Evolutionary conservation across 2,888 invertebrate genomes (phyloP).

Genomic region (Ophraella communa): DNA sequence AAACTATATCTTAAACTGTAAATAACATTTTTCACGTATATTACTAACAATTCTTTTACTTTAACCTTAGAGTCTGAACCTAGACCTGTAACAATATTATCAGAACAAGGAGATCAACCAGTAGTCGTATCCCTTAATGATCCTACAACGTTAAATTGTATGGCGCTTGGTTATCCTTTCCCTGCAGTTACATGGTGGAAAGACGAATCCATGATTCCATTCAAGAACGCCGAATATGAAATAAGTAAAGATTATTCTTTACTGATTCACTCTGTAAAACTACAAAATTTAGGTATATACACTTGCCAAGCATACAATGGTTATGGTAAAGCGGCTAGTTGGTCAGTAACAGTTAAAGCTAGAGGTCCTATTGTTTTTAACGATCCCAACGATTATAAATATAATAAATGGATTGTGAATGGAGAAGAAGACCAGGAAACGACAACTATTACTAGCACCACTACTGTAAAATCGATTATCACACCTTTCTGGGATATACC

Average conservation of each 20-base stretch:
- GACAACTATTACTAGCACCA: conserved; percentile 43
- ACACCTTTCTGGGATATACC: conserved; percentile 30
- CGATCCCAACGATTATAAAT: conserved; percentile 65
- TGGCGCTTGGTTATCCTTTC: conserved; percentile 80
- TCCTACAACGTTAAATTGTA: conserved; percentile 76
- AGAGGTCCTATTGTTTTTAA: conserved; percentile 71
- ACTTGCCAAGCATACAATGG: conserved; percentile 91
- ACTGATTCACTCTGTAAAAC: conserved; percentile 72
- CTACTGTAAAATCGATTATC: conserved; percentile 34
- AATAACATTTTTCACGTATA: background rate
- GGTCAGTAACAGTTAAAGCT: conserved; percentile 76
- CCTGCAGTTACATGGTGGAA: conserved; percentile 88
- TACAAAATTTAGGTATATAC: conserved; percentile 82
- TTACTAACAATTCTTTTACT: conserved; percentile 29
- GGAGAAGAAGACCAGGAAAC: conserved; percentile 60
- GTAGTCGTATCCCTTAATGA: conserved; percentile 71
- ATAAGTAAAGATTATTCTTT: conserved; percentile 77
- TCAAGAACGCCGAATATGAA: conserved; percentile 72
- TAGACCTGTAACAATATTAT: conserved; percentile 71
- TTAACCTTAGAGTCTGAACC: conserved; percentile 41
- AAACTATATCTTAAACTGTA: background rate
- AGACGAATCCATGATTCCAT: conserved; percentile 76
- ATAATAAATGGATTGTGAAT: conserved; percentile 66
- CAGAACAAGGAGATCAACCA: conserved; percentile 67
- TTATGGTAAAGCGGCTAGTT: conserved; percentile 72